Conservation (phyloP, 1,140 invertebrate species). For the Chrysomallon squamiferum region DNA sequence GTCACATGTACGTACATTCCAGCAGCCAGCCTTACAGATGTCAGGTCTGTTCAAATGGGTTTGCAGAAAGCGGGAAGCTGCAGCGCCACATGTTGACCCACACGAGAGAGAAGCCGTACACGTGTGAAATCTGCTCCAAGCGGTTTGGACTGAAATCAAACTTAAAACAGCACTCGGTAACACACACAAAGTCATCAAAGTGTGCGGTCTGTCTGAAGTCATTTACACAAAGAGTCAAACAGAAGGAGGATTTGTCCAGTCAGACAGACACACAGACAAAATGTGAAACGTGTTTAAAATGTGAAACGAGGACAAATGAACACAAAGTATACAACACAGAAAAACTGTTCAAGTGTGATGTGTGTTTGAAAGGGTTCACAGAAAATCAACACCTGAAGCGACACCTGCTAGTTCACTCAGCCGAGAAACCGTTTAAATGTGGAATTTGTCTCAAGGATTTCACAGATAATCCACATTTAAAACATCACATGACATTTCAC, state of each 20-base stretch:
- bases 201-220: slow-evolving; percentile 16
- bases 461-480: neutral
- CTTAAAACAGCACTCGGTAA: slow-evolving; percentile 21
- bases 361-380: slow-evolving; percentile 5
- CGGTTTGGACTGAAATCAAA: slow-evolving; percentile 11
- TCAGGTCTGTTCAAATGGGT: neutral
- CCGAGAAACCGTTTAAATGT: neutral
- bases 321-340: slow-evolving; percentile 28
- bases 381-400: neutral
- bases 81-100: slow-evolving; percentile 19
- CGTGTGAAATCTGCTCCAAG: slow-evolving; percentile 18
- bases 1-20: neutral
- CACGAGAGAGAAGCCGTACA: slow-evolving; percentile 26
- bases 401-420: neutral
- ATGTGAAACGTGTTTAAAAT: slow-evolving; percentile 21
- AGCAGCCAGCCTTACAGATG: neutral
- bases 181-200: slow-evolving; percentile 24
- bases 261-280: slow-evolving; percentile 14
- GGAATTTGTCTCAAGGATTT: neutral
- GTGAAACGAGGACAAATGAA: slow-evolving; percentile 54
- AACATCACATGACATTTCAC: neutral
- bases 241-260: slow-evolving; percentile 11
- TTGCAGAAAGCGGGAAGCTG: neutral
- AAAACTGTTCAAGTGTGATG: slow-evolving; percentile 48
- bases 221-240: slow-evolving; percentile 20